phyloP scores from a whole-genome alignment of 2,797 vertebrate species.

The Periparus ater region DNA sequence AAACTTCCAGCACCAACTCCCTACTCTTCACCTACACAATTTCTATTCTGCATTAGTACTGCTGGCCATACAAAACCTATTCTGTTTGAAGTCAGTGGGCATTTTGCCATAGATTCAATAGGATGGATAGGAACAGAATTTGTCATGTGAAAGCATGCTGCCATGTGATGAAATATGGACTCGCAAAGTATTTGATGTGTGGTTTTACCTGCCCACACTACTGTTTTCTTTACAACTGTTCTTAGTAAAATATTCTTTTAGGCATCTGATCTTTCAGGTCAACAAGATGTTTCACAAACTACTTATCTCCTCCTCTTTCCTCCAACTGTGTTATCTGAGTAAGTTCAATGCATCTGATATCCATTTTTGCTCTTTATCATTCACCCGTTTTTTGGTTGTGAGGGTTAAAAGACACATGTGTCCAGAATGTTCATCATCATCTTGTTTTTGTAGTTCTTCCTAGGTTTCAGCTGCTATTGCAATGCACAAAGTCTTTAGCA shows the following conservation, averaged over 20 bases:
- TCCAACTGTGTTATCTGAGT: neutral
- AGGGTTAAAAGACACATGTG: neutral
- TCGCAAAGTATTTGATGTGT: neutral
- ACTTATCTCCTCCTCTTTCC: neutral
- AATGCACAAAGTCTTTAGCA: neutral
- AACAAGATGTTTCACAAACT: constrained; percentile 12
- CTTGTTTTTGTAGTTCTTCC: neutral
- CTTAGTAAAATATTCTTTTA: constrained; percentile 31
- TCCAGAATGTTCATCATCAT: neutral
- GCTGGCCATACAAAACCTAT: constrained; percentile 2
- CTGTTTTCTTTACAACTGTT: constrained; percentile 3
- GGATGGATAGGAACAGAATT: neutral
- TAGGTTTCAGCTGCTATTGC: neutral
- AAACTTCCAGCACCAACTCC: neutral
- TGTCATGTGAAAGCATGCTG: neutral
- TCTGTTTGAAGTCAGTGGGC: neutral
- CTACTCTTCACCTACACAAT: neutral
- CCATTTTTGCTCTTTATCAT: neutral
- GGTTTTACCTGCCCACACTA: constrained; percentile 3
- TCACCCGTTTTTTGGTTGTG: accelerated
- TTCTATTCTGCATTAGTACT: neutral
- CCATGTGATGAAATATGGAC: neutral
- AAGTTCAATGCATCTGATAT: neutral
- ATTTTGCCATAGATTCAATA: constrained; percentile 38
- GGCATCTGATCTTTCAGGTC: constrained; percentile 5